Conservation (phyloP, 2,113 vertebrate species). For the Perognathus longimembris region DNA sequence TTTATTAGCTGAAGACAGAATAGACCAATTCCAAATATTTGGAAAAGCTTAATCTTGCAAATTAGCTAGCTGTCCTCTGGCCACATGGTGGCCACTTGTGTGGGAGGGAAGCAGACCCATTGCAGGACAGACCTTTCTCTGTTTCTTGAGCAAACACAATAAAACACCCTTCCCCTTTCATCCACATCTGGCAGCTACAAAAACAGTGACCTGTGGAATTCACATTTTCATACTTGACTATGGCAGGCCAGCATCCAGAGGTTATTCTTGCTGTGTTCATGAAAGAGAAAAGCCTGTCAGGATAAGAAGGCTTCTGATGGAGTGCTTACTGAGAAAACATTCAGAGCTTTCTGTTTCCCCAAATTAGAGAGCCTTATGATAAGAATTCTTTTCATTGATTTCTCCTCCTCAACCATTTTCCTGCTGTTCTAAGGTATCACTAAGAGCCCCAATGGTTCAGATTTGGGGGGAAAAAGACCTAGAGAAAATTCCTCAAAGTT, state of each 20-base stretch:
- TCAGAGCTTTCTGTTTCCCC: conserved; percentile 83
- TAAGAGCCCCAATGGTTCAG: conserved; percentile 45
- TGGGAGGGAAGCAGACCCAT: conserved; percentile 80
- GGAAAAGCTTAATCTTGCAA: conserved; percentile 84
- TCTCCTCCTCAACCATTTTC: conserved; percentile 64
- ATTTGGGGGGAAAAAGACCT: neutral
- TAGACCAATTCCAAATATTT: conserved; percentile 87
- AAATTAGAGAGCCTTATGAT: conserved; percentile 82
- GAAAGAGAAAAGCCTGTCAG: conserved; percentile 85
- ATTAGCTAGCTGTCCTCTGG: conserved; percentile 84
- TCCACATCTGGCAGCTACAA: conserved; percentile 91
- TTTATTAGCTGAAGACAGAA: conserved; percentile 88
- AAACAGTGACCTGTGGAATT: conserved; percentile 91
- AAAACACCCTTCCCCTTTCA: conserved; percentile 93
- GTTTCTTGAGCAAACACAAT: conserved; percentile 92
- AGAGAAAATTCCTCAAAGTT: conserved; percentile 43
- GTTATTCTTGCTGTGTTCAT: conserved; percentile 87
- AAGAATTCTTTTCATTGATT: conserved; percentile 76
- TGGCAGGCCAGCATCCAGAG: conserved; percentile 83
- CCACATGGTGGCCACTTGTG: conserved; percentile 88
- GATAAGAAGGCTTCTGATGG: conserved; percentile 82
- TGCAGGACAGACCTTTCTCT: conserved; percentile 88
- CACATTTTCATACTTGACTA: conserved; percentile 87
- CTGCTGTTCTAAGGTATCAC: conserved; percentile 40
- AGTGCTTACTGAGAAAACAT: conserved; percentile 89